Evolutionary conservation across 2,888 invertebrate species (phyloP), one percentile per base, ranked within the genome.

Genomic region (Vanessa cardui): DNA sequence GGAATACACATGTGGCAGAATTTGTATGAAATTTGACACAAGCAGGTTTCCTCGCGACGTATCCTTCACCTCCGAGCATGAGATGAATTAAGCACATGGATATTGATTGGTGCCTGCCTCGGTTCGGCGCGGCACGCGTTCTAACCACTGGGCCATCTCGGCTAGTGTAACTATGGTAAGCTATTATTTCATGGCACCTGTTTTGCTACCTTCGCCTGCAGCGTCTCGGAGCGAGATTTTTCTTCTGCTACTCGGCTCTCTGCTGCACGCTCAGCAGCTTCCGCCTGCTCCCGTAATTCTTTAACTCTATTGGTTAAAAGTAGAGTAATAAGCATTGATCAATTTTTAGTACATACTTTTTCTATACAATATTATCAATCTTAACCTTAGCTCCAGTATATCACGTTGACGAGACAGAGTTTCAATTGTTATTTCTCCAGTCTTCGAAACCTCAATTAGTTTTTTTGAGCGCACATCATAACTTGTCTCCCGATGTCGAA

Each of bases 351-450:
- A 45, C 2, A 5, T 39, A 21, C 16, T 21, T 45, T 8, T 8
- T 45, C 45, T 45, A 59, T 8, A n/a, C 26, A 18, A 44, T 26
- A 26, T 21, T 8, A 58, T 6, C 67, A 69, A 70, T 66, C 44
- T 58, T 47, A 67, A 91, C 92, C 92, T 87, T 18, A 83, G 70
- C 75, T 92, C 92, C 47, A 92, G 79, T 26, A 90, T 90, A 77
- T 92, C 90, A 18, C 92, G 84, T 72, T 92, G 92, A 7, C 85
- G 85, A 7, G 86, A 84, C 50, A 92, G 72, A 18, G 85, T 71
- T 71, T 90, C 92, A 62, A 92, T 88, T 0, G 92, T 85, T 0
- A 85, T 73, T 83, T 91, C 92, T 46, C 89, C 92, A 65, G 84
- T 89, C 80, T 90, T 92, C 0, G 92, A 89, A 31, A 86, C 82